These are phyloP conservation scores for Arrhopalites spinosus DNA, from an alignment of 2,888 invertebrate genomes.

Conservation along the genomic window DNA sequence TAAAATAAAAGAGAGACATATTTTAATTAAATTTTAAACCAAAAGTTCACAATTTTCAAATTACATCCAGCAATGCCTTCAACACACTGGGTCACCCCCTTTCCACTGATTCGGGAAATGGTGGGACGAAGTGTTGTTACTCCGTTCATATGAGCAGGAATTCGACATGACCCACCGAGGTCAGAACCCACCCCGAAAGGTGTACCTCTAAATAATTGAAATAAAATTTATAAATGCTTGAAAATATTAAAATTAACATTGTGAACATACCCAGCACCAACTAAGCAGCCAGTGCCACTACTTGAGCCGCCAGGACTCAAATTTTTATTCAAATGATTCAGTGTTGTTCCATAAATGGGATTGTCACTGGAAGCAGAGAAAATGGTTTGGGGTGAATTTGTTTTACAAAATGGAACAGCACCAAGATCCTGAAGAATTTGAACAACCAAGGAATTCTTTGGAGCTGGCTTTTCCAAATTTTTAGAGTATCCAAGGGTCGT, in stretches of 20 bases:
- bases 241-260: too few relatives aligned
- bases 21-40: too few relatives aligned
- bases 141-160: conserved; percentile 62
- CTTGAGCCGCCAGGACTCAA: conserved; percentile 49
- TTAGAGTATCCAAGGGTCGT: conserved; percentile 57
- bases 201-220: too few relatives aligned
- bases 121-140: conserved; percentile 61
- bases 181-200: too few relatives aligned
- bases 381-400: conserved; percentile 59
- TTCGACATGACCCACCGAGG: conserved; percentile 60
- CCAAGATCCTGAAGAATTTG: conserved; percentile 47
- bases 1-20: conserved; percentile 9
- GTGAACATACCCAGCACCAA: conserved; percentile 57
- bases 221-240: too few relatives aligned
- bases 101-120: conserved; percentile 57
- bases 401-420: conserved; percentile 56
- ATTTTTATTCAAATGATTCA: conserved; percentile 44
- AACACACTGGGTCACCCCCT: conserved; percentile 35
- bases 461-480: conserved; percentile 56
- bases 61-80: conserved; percentile 33
- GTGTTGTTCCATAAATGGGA: conserved; percentile 50
- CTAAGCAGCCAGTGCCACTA: conserved; percentile 55
- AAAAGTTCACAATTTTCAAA: too few relatives aligned
- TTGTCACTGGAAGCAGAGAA: conserved; percentile 46
- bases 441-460: conserved; percentile 50